Evolutionary conservation across 1,140 invertebrate species (phyloP).

Genomic region (Cyrtorhinus lividipennis): DNA sequence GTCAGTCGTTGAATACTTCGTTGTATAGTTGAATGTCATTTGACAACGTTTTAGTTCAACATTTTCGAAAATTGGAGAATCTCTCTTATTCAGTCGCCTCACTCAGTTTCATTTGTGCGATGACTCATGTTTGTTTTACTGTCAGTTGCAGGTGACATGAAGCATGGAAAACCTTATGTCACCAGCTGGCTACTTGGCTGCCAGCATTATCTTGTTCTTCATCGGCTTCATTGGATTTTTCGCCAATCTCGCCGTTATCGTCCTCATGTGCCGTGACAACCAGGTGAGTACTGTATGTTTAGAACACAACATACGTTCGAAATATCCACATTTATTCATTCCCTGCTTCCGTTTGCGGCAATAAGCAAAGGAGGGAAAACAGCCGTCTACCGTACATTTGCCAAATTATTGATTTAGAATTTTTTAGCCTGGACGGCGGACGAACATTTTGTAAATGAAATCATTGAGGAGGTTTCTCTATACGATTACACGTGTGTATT

Average conservation of each 20-base stretch:
- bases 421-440: no score
- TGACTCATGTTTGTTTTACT: background rate
- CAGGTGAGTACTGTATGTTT: constrained; percentile 33
- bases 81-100: background rate
- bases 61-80: background rate
- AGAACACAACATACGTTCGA: no score
- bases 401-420: no score
- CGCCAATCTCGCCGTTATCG: constrained; percentile 45
- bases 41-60: no score
- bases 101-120: background rate
- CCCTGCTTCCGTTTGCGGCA: no score
- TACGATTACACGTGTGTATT: no score
- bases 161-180: constrained; percentile 29
- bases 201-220: constrained; percentile 39
- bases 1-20: no score
- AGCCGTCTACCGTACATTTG: no score
- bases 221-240: constrained; percentile 50
- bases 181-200: constrained; percentile 36
- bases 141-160: background rate
- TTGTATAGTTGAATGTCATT: no score
- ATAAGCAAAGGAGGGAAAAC: background rate
- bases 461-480: no score
- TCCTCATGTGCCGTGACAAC: constrained; percentile 43
- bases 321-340: constrained; percentile 4
- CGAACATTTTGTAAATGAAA: no score